These are phyloP conservation scores for Tribolium madens DNA, from an alignment of 1,140 invertebrate species.

Conservation along the genomic window DNA sequence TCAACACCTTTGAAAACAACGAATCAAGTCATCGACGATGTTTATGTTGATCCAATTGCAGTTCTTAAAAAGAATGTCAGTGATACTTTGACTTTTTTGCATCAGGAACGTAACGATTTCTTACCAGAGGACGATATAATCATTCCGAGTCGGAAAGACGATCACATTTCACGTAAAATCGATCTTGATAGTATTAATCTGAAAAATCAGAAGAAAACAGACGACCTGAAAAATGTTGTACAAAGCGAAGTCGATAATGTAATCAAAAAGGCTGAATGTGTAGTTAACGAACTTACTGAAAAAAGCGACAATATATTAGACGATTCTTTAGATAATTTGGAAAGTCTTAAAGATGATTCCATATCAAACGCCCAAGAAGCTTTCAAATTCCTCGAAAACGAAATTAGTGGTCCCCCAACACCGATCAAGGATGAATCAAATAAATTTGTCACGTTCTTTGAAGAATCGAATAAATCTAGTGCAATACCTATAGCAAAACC, in stretches of 20 bases:
- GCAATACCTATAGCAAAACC: conserved; percentile 57
- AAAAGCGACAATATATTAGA: conserved; percentile 53
- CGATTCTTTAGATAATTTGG: conserved; percentile 59
- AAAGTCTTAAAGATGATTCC: conserved; percentile 60
- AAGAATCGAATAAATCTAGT: conserved; percentile 53
- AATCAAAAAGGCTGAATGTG: conserved; percentile 59
- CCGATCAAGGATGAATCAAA: conserved; percentile 14
- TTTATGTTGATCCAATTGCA: conserved; percentile 55
- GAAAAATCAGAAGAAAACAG: conserved; percentile 53
- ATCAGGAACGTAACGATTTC: conserved; percentile 65
- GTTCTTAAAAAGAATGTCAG: conserved; percentile 61
- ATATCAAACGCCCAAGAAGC: conserved; percentile 60
- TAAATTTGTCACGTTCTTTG: conserved; percentile 38
- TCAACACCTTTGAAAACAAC: conserved; percentile 52
- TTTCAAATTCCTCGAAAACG: conserved; percentile 63
- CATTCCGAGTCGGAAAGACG: conserved; percentile 63
- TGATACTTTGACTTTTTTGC: conserved; percentile 64
- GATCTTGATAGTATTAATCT: conserved; percentile 58
- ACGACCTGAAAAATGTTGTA: conserved; percentile 52
- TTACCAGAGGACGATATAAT: conserved; percentile 63
- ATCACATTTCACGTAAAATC: conserved; percentile 61
- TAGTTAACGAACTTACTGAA: conserved; percentile 55
- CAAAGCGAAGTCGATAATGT: conserved; percentile 59
- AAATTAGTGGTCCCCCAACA: conserved; percentile 58
- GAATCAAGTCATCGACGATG: background rate